These are phyloP conservation scores for Prolemur simus DNA, from an alignment of 2,113 vertebrate species.

Conservation along the genomic window DNA sequence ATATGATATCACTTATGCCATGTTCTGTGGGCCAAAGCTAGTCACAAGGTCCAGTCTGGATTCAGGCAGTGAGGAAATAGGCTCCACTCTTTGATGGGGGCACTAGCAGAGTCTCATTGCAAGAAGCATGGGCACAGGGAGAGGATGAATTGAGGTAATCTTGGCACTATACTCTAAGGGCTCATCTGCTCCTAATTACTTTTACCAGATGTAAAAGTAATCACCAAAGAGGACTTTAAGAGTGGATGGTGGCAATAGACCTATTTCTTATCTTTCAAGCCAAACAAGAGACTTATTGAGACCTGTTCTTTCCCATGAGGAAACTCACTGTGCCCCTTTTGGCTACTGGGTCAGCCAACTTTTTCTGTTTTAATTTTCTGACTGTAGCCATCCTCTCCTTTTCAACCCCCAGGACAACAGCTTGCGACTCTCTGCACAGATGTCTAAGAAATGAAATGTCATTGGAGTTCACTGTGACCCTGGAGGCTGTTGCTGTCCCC, in stretches of 20 bases:
- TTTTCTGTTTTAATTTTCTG: constrained; percentile 24
- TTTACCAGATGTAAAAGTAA: neutral
- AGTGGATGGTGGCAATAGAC: neutral
- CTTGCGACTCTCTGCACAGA: neutral
- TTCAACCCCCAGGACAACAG: neutral
- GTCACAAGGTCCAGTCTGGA: neutral
- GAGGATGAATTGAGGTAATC: neutral
- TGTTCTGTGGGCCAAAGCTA: neutral
- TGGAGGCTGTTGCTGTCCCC: neutral
- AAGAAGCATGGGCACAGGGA: neutral
- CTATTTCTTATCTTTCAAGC: neutral
- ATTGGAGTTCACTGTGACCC: neutral
- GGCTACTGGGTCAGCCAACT: neutral
- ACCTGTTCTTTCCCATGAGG: neutral
- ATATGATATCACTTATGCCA: neutral
- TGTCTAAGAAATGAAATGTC: constrained; percentile 56
- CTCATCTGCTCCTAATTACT: neutral
- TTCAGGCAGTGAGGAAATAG: neutral
- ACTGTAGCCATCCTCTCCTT: neutral
- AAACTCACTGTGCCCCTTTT: neutral
- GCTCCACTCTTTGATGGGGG: neutral
- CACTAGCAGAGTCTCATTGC: no score
- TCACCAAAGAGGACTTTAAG: neutral
- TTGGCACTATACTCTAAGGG: neutral
- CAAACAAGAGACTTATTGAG: neutral